These are phyloP conservation scores for Ptychobarbus kaznakovi DNA, from an alignment of 2,797 vertebrate genomes.

Conservation along the genomic window DNA sequence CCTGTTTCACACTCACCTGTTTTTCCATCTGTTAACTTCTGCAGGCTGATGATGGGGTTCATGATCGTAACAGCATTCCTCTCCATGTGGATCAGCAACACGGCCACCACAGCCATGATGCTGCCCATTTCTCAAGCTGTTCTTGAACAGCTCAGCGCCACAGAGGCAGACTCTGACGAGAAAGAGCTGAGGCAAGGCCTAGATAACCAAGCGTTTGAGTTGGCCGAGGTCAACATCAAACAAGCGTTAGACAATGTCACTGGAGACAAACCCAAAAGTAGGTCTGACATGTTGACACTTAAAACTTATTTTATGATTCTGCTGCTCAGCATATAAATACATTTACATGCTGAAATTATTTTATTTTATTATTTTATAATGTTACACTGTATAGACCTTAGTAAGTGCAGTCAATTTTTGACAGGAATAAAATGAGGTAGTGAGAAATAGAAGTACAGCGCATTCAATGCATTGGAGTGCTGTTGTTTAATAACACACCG, in stretches of 20 bases:
- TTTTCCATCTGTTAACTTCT: neutral
- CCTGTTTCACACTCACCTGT: neutral
- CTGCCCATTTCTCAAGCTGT: slow-evolving; percentile 89
- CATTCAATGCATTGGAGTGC: too few relatives aligned
- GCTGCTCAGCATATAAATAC: neutral
- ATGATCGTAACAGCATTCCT: slow-evolving; percentile 91
- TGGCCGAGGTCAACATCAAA: slow-evolving; percentile 62
- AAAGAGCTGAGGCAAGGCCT: slow-evolving; percentile 56
- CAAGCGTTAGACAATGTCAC: neutral
- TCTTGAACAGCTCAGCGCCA: slow-evolving; percentile 83
- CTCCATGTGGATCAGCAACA: slow-evolving; percentile 99
- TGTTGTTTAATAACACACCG: neutral
- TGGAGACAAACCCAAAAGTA: slow-evolving; percentile 30
- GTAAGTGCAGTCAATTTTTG: neutral
- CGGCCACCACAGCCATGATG: slow-evolving; percentile 97
- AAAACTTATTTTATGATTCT: neutral
- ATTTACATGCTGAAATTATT: neutral
- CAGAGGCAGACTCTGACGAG: slow-evolving; percentile 68
- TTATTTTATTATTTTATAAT: neutral
- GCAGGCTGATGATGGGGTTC: slow-evolving; percentile 91
- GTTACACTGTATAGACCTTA: neutral
- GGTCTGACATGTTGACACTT: slow-evolving; percentile 21
- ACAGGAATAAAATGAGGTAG: neutral
- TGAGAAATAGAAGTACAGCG: neutral
- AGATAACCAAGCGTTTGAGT: slow-evolving; percentile 70